Conservation (phyloP, 2,888 invertebrate genomes). For the Odiellus spinosus region DNA sequence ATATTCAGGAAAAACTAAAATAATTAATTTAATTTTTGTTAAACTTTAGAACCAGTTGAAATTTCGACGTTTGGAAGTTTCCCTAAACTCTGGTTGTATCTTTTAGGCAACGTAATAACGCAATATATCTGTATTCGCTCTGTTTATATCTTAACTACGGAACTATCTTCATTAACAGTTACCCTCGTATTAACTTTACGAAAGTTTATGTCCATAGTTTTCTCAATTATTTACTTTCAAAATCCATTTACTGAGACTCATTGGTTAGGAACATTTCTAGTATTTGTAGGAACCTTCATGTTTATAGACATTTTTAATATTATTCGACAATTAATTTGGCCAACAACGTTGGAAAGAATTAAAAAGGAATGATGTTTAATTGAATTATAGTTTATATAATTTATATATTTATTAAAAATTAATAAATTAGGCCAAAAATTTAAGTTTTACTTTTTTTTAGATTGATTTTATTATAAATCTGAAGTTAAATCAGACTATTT, state of each 20-base stretch:
- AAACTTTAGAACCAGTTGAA: slow-evolving; percentile 1
- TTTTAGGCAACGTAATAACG: slow-evolving; percentile 65
- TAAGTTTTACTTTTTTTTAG: no score
- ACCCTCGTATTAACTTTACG: slow-evolving; percentile 88
- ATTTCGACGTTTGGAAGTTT: slow-evolving; percentile 26
- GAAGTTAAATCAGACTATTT: no score
- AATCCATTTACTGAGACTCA: slow-evolving; percentile 85
- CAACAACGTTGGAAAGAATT: no score
- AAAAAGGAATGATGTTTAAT: no score
- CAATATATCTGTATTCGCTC: slow-evolving; percentile 90
- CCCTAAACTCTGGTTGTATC: slow-evolving; percentile 59
- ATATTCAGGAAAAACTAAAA: no score
- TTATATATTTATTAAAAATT: no score
- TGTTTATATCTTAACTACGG: slow-evolving; percentile 83
- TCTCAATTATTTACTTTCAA: slow-evolving; percentile 84
- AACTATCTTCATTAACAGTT: slow-evolving; percentile 82
- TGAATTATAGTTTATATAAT: no score
- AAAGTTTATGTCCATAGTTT: slow-evolving; percentile 85
- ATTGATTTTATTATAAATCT: no score
- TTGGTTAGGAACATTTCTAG: slow-evolving; percentile 75
- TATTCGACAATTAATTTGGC: background rate
- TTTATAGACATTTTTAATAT: slow-evolving; percentile 49
- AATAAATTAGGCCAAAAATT: no score
- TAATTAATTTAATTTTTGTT: slow-evolving; percentile 4
- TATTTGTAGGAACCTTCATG: slow-evolving; percentile 81